Percentiles rank a stretch among this genome's conserved stretches.
Conservation (phyloP, 2,888 invertebrate genomes). For the Strigamia maritima region DNA sequence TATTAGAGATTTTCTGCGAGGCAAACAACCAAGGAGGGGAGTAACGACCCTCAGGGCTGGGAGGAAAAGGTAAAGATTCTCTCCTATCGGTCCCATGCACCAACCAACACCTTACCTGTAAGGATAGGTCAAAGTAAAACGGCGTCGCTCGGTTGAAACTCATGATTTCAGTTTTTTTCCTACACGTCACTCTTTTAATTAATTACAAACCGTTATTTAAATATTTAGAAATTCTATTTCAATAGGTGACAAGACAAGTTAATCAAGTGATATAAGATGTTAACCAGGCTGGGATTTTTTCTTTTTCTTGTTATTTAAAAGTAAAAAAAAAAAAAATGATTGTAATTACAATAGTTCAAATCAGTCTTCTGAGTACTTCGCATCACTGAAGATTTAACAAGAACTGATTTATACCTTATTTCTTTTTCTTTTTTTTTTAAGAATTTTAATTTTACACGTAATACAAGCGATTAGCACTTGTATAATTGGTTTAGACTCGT, state of each 20-base stretch:
- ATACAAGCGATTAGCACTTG: too few species aligned
- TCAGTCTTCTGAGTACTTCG: background rate
- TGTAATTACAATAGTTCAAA: background rate
- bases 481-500: too few species aligned
- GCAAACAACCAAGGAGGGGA: background rate
- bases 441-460: background rate
- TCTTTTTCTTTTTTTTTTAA: background rate
- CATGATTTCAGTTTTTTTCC: background rate
- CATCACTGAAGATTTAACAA: background rate
- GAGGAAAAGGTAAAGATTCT: background rate
- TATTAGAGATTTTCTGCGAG: background rate
- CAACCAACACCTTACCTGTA: background rate
- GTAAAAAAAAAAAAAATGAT: background rate
- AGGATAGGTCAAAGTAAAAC: background rate
- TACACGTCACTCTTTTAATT: too few species aligned
- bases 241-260: too few species aligned
- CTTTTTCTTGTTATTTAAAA: too few species aligned
- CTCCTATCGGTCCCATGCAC: background rate
- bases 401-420: background rate
- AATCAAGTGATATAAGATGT: too few species aligned
- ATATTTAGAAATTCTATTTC: too few species aligned
- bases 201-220: too few species aligned
- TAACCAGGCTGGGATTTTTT: too few species aligned
- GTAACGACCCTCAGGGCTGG: constrained; percentile 6
- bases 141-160: constrained; percentile 29